Evolutionary conservation across 1,140 invertebrate species (phyloP).

Genomic region (Forficula auricularia): DNA sequence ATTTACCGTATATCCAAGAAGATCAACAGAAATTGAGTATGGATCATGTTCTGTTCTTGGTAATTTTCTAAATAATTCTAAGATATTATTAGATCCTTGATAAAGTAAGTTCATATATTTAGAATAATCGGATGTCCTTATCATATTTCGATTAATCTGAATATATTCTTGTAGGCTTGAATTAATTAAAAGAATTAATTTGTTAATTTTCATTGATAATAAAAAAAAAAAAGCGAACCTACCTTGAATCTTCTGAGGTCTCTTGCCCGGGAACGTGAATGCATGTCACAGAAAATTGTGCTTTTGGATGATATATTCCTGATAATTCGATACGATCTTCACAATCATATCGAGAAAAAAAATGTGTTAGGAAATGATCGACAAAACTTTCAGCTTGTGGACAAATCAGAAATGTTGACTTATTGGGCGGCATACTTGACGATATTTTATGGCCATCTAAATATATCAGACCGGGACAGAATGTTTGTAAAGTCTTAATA

Average conservation of each 20-base stretch:
- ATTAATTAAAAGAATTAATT: background rate
- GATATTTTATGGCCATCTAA: too few relatives aligned
- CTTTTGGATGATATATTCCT: constrained; percentile 26
- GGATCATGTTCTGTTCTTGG: constrained; percentile 22
- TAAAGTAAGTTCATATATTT: constrained; percentile 18
- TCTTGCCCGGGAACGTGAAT: constrained; percentile 6
- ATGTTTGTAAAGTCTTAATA: too few relatives aligned
- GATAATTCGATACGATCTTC: constrained; percentile 23
- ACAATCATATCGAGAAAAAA: constrained; percentile 27
- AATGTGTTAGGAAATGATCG: constrained; percentile 27
- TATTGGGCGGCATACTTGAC: too few relatives aligned
- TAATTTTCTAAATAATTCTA: constrained; percentile 16
- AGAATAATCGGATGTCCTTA: constrained; percentile 9
- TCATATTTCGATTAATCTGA: constrained; percentile 16
- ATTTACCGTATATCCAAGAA: background rate
- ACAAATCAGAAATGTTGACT: too few relatives aligned
- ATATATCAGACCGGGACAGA: too few relatives aligned
- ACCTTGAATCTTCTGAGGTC: constrained; percentile 5
- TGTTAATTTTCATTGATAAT: too few relatives aligned
- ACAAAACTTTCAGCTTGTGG: constrained; percentile 13
- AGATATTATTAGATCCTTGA: constrained; percentile 20
- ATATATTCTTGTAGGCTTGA: constrained; percentile 5
- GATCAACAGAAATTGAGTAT: constrained; percentile 8
- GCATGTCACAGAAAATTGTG: constrained; percentile 26
- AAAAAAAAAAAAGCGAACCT: too few relatives aligned